Percentiles rank a stretch among this genome's conserved stretches.
These are phyloP conservation scores for Betta splendens DNA, from an alignment of 2,797 vertebrate species.

Conservation along the genomic window DNA sequence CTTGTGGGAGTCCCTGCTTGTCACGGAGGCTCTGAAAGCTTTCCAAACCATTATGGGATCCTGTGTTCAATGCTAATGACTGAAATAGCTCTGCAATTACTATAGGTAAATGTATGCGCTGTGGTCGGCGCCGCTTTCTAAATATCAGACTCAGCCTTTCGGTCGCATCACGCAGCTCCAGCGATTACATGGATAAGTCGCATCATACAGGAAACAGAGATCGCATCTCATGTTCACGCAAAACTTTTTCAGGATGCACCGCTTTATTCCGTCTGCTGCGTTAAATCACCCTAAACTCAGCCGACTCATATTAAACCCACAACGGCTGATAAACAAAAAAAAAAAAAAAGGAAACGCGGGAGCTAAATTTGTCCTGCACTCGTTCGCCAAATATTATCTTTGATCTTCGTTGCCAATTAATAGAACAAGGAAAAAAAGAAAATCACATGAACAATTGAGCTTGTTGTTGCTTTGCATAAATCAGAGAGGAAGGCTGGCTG, in stretches of 20 bases:
- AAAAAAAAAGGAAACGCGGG: neutral
- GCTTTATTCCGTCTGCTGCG: neutral
- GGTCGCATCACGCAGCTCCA: neutral
- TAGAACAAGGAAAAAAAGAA: constrained; percentile 20
- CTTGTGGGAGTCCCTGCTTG: neutral
- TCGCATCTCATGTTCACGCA: constrained; percentile 23
- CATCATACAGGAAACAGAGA: constrained; percentile 21
- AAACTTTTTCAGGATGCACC: constrained; percentile 6
- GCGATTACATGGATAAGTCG: constrained; percentile 9
- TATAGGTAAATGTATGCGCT: neutral
- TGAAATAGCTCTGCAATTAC: neutral
- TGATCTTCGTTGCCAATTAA: constrained; percentile 40
- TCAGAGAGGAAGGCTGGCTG: constrained; percentile 19
- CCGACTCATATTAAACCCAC: constrained; percentile 11
- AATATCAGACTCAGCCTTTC: constrained; percentile 2
- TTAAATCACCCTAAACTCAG: constrained; percentile 16
- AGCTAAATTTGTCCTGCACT: constrained; percentile 9
- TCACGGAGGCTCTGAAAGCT: constrained; percentile 16
- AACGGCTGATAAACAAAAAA: constrained; percentile 5
- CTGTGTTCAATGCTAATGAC: constrained; percentile 6
- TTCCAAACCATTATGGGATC: constrained; percentile 6
- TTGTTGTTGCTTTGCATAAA: constrained; percentile 50
- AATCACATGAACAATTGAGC: constrained; percentile 21
- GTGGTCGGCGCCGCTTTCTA: neutral
- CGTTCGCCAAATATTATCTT: constrained; percentile 43